Evolutionary conservation across 2,888 invertebrate genomes (phyloP), one percentile per base, ranked within the genome.

Genomic region (Glomeris marginata): DNA sequence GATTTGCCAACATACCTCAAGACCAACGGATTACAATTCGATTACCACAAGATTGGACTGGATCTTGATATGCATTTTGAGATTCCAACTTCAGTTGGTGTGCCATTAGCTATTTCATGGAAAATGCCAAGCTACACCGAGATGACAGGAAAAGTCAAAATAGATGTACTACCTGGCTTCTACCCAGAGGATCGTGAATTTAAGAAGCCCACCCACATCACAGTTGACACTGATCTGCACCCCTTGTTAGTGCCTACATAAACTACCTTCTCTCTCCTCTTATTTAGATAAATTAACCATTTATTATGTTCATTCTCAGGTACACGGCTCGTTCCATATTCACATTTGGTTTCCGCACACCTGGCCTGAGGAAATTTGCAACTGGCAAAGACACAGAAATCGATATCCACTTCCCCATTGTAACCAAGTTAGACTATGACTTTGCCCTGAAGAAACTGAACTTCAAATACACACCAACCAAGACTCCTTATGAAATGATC

Each of bases 21-120:
- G 35, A 28, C 28, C 16, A 21, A 50, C 8, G 50, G 45, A 36
- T 45, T 33, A 16, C 22, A 36, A 38, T 16, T 51, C 8, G 41
- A 51, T 36, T 33, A 10, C 21, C 51, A 42, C 11, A 51, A 47
- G 38, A 38, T 20, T 34, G 10, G 18, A 8, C 33, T 47, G 20
- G n/a, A 47, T 16, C 20, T 45, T 16, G 48, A 50, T 16, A 34
- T 45, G 10, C 10, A 18, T n/a, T 49, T 37, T 43, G 57, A 57
- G 43, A 47, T 58, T 37, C 59, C 59, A 15, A 61, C 59, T 10
- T 53, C 55, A 34, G 21, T 57, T 35, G 59, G 59, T 51, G 16
- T 60, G 41, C 60, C 60, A 3, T 22, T 59, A n/a, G n/a, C n/a
- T n/a, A n/a, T n/a, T n/a, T n/a, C n/a, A n/a, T n/a, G n/a, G n/a